Evolutionary conservation across 2,797 vertebrate genomes (phyloP).

Genomic region (Chiloscyllium punctatum): DNA sequence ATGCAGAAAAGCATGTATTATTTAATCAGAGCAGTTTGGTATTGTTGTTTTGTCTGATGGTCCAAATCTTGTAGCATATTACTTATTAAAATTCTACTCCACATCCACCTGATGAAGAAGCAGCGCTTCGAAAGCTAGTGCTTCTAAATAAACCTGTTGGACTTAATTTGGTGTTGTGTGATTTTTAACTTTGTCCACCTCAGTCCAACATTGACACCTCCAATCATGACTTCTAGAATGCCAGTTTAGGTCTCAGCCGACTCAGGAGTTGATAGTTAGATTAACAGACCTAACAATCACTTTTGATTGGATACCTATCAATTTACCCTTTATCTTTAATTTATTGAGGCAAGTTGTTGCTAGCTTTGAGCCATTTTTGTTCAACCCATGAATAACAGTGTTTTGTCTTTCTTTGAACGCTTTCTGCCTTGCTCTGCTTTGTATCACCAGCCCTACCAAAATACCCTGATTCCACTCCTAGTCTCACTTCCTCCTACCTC

Average conservation of each 20-base stretch:
- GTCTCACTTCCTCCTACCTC: neutral
- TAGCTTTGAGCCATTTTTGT: neutral
- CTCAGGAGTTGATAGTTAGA: neutral
- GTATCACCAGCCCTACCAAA: neutral
- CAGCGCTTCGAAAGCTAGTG: no score
- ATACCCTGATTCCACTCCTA: no score
- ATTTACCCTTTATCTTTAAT: neutral
- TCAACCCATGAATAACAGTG: neutral
- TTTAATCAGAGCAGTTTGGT: neutral
- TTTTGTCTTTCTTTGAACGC: neutral
- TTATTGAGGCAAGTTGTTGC: neutral
- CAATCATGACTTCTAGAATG: neutral
- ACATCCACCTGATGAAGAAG: no score
- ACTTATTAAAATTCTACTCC: neutral
- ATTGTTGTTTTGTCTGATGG: neutral
- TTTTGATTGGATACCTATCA: neutral
- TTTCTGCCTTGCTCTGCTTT: neutral
- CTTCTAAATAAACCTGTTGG: no score
- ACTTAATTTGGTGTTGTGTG: no score
- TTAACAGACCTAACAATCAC: neutral
- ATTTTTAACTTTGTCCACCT: no score
- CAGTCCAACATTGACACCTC: no score
- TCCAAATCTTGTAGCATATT: neutral
- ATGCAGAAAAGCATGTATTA: neutral
- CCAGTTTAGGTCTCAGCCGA: neutral